phyloP scores from a whole-genome alignment of 2,113 vertebrate genomes.

The Lonchura striata region DNA sequence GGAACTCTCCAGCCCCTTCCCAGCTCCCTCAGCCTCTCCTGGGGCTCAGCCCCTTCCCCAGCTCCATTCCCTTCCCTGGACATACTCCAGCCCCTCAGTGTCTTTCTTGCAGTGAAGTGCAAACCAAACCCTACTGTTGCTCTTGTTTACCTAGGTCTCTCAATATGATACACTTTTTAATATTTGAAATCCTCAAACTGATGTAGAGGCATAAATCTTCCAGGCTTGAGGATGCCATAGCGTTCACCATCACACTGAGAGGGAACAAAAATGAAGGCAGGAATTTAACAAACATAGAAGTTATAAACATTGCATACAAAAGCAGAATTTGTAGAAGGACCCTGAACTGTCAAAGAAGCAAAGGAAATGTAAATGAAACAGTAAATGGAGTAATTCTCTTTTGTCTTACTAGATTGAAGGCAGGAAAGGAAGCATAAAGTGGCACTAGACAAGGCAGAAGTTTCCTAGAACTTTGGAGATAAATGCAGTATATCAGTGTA shows the following conservation, averaged over 20 bases:
- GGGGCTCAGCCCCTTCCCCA: neutral
- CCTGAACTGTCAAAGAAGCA: neutral
- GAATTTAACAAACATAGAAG: neutral
- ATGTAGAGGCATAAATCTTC: constrained; percentile 59
- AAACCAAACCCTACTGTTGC: neutral
- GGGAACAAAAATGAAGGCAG: neutral
- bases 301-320: neutral
- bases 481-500: too few relatives aligned
- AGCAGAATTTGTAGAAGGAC: neutral
- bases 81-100: rapidly evolving
- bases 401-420: neutral
- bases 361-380: neutral
- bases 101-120: neutral
- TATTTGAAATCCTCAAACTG: constrained; percentile 63
- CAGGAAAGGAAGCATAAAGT: neutral
- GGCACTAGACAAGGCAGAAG: neutral
- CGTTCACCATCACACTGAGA: neutral
- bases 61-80: neutral
- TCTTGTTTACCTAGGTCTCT: constrained; percentile 52
- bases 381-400: neutral
- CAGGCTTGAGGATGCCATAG: neutral
- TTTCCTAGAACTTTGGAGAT: neutral
- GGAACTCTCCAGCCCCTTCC: neutral
- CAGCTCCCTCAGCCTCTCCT: too few relatives aligned
- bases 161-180: neutral